phyloP scores from a whole-genome alignment of 2,888 invertebrate genomes.

The Watsonalla binaria region DNA sequence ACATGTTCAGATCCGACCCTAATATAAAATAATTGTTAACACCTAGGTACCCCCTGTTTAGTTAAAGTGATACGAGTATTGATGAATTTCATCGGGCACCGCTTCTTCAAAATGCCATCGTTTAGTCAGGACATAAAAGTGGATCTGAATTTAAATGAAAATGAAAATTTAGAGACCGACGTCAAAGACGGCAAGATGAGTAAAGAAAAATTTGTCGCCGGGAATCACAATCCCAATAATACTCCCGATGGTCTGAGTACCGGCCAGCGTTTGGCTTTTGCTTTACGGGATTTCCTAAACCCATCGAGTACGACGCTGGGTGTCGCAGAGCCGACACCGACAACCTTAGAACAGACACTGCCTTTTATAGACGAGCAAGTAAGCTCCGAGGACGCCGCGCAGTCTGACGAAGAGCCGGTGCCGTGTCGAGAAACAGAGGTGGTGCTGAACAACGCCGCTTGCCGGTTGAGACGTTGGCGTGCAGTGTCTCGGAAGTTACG shows the following conservation, averaged over 20 bases:
- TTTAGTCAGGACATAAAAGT: conserved; percentile 64
- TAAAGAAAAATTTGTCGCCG: conserved; percentile 35
- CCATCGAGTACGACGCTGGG: conserved; percentile 33
- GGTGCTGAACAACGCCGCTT: conserved; percentile 65
- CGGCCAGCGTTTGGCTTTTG: conserved; percentile 59
- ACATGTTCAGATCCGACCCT: background rate
- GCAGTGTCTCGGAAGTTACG: conserved; percentile 73
- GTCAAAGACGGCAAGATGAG: conserved; percentile 42
- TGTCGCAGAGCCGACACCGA: conserved; percentile 43
- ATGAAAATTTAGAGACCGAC: conserved; percentile 44
- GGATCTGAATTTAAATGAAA: conserved; percentile 60
- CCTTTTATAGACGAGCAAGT: conserved; percentile 64
- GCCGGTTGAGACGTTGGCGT: conserved; percentile 71
- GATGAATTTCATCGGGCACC: conserved; percentile 32
- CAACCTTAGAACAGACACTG: conserved; percentile 40
- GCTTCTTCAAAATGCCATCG: conserved; percentile 60
- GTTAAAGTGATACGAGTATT: conserved; percentile 5
- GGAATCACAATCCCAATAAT: conserved; percentile 33
- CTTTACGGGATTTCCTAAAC: conserved; percentile 59
- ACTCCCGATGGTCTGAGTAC: conserved; percentile 47
- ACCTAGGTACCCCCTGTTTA: background rate
- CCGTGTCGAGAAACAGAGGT: conserved; percentile 55
- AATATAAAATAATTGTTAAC: background rate
- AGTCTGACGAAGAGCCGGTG: conserved; percentile 56
- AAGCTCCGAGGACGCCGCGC: conserved; percentile 38